phyloP scores from a whole-genome alignment of 2,888 invertebrate species.

The Cataglyphis altisquamis region DNA sequence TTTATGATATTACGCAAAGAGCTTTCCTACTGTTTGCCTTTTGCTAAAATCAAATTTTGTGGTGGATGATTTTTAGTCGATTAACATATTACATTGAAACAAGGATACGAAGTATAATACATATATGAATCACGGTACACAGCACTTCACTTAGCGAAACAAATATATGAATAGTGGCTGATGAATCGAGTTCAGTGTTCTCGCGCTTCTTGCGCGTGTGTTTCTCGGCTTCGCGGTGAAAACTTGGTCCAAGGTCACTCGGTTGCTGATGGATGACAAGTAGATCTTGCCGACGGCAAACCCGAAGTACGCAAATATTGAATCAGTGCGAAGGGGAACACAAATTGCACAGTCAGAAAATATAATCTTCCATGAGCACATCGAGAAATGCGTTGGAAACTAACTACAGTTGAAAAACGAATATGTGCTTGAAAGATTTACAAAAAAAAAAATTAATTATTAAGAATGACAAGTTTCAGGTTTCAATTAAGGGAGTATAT shows the following conservation, averaged over 20 bases:
- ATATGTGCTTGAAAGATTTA: background rate
- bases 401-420: background rate
- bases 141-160: slow-evolving; percentile 80
- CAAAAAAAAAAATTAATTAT: background rate
- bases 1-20: background rate
- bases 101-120: slow-evolving; percentile 59
- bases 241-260: slow-evolving; percentile 71
- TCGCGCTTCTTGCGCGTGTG: slow-evolving; percentile 57
- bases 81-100: slow-evolving; percentile 36
- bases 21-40: background rate
- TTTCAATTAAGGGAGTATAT: too few relatives aligned
- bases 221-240: slow-evolving; percentile 61
- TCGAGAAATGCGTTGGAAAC: background rate
- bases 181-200: slow-evolving; percentile 69
- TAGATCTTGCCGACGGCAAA: slow-evolving; percentile 63
- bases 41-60: background rate
- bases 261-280: slow-evolving; percentile 57
- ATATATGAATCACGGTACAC: slow-evolving; percentile 71
- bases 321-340: slow-evolving; percentile 56
- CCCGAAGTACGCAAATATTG: slow-evolving; percentile 73
- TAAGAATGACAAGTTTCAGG: background rate
- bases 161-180: slow-evolving; percentile 79
- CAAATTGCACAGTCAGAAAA: slow-evolving; percentile 52
- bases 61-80: slow-evolving; percentile 8
- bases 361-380: background rate